phyloP scores from a whole-genome alignment of 1,140 invertebrate genomes.

The Atta colombica region DNA sequence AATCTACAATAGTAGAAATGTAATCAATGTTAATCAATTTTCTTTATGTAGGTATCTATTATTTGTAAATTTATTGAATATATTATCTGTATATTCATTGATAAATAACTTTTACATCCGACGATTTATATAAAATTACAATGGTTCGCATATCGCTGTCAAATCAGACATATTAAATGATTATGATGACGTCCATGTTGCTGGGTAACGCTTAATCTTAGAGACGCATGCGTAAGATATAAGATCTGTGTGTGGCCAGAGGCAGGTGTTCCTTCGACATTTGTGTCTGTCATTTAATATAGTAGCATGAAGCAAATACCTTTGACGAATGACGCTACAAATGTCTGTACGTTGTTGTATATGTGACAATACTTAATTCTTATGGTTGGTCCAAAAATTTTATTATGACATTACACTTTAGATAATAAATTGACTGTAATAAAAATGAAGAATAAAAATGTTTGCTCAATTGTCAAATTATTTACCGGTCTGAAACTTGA shows the following conservation, averaged over 20 bases:
- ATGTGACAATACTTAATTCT: slow-evolving; percentile 52
- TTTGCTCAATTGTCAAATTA: neutral
- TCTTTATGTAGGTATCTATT: too few relatives aligned
- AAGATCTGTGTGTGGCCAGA: neutral
- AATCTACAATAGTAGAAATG: too few relatives aligned
- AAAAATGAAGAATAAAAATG: neutral
- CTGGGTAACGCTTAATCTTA: slow-evolving; percentile 18
- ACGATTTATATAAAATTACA: neutral
- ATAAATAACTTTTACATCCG: slow-evolving; percentile 3
- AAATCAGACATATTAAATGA: slow-evolving; percentile 19
- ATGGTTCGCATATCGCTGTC: neutral
- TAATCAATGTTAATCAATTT: too few relatives aligned
- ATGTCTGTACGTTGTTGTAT: slow-evolving; percentile 34
- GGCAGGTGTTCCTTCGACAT: slow-evolving; percentile 67
- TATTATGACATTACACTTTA: slow-evolving; percentile 9
- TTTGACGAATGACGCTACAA: slow-evolving; percentile 61
- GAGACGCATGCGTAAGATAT: slow-evolving; percentile 7
- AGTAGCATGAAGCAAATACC: slow-evolving; percentile 47
- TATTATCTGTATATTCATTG: neutral
- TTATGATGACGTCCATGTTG: neutral
- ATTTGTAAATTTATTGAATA: neutral
- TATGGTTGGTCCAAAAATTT: neutral
- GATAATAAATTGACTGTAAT: neutral
- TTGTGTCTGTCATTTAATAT: slow-evolving; percentile 41
- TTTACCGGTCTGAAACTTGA: neutral